A percentile compares a stretch with the other conserved stretches of the same genome.
Conservation (phyloP, 1,140 invertebrate genomes). For the Drosophila pruinosa region DNA sequence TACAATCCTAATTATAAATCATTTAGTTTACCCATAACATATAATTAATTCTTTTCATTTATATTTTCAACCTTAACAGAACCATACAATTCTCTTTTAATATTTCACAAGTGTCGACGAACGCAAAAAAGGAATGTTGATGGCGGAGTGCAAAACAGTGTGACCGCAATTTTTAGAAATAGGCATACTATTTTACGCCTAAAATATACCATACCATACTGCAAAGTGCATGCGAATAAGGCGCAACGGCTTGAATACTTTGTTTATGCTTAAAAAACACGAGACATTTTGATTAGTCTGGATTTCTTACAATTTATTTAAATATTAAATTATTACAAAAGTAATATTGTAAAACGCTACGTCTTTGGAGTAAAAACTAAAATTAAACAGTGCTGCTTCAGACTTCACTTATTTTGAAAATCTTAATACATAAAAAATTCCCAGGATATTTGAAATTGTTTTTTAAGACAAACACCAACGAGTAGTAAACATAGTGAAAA, state of each 20-base stretch:
- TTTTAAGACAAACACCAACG: slow-evolving; percentile 6
- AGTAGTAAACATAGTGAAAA: slow-evolving; percentile 15
- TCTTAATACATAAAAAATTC: neutral
- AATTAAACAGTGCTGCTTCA: slow-evolving; percentile 18
- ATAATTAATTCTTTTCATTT: neutral
- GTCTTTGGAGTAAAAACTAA: slow-evolving; percentile 34
- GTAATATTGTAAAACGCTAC: slow-evolving; percentile 26
- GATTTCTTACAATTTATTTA: slow-evolving; percentile 4
- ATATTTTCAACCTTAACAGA: neutral
- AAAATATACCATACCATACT: neutral
- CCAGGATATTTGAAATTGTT: neutral
- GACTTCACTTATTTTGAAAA: neutral
- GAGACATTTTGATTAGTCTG: too few relatives aligned
- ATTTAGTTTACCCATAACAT: slow-evolving; percentile 10
- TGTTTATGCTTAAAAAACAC: too few relatives aligned
- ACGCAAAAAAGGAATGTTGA: slow-evolving; percentile 36
- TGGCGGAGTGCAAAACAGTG: neutral
- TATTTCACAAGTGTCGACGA: slow-evolving; percentile 37
- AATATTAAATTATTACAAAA: slow-evolving; percentile 23
- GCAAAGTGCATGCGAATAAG: neutral
- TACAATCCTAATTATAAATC: neutral
- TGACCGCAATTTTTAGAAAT: neutral
- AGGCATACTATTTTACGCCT: neutral
- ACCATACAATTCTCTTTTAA: neutral
- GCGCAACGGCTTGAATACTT: neutral